These are phyloP conservation scores for Drosophila flavopinicola DNA, from an alignment of 2,888 invertebrate species.

Conservation along the genomic window DNA sequence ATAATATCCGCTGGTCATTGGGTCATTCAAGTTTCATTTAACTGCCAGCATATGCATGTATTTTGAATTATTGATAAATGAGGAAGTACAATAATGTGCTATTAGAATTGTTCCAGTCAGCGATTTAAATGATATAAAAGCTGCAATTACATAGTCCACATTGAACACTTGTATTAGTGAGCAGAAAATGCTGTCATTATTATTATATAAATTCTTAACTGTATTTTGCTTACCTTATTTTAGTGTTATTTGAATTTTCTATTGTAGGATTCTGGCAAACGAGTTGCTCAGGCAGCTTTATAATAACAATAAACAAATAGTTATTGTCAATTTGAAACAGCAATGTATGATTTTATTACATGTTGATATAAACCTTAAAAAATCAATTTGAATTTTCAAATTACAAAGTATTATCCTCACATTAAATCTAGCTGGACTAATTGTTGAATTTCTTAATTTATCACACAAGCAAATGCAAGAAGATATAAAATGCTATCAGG, in stretches of 20 bases:
- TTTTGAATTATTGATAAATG: constrained; percentile 8
- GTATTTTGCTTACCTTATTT: too few relatives aligned
- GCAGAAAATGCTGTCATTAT: background rate
- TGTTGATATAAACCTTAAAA: too few relatives aligned
- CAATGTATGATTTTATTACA: too few relatives aligned
- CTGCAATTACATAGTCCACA: constrained; percentile 7
- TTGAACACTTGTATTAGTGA: constrained; percentile 8
- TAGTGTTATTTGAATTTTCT: background rate
- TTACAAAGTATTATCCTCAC: background rate
- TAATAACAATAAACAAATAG: background rate
- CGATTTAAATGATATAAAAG: background rate
- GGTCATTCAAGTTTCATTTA: constrained; percentile 8
- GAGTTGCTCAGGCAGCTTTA: background rate
- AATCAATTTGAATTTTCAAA: too few relatives aligned
- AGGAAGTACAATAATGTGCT: background rate
- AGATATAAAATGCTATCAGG: background rate
- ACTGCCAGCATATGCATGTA: background rate
- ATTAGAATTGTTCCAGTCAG: background rate
- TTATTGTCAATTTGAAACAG: too few relatives aligned
- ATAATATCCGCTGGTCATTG: constrained; percentile 15
- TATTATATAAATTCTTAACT: too few relatives aligned
- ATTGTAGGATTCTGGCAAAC: too few relatives aligned
- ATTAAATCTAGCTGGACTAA: background rate
- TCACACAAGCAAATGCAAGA: background rate
- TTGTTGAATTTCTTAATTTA: background rate